A percentile compares a stretch with the other conserved stretches of the same genome.
Conservation (phyloP, 2,797 vertebrate genomes). For the Pempheris klunzingeri region DNA sequence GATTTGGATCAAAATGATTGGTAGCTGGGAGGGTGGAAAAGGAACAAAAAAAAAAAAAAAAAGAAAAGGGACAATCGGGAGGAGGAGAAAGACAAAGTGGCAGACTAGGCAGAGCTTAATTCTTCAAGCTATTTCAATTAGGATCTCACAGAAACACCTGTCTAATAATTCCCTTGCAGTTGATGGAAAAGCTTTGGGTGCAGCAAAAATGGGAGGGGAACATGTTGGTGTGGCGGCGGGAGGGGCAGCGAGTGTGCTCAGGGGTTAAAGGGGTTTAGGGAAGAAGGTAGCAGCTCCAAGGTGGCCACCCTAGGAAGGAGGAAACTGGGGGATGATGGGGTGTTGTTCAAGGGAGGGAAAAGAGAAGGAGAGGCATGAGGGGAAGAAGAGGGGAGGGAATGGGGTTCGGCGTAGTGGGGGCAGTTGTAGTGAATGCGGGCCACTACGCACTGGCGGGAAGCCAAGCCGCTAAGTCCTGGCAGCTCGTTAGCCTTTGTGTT, state of each 20-base stretch:
- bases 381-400: slow-evolving; percentile 14
- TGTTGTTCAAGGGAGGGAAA: slow-evolving; percentile 28
- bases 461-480: slow-evolving; percentile 86
- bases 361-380: slow-evolving; percentile 12
- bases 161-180: slow-evolving; percentile 24
- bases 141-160: slow-evolving; percentile 23
- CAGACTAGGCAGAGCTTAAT: slow-evolving; percentile 3
- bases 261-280: neutral
- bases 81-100: slow-evolving; percentile 14
- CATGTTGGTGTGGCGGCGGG: neutral
- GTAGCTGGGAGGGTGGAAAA: slow-evolving; percentile 29
- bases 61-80: neutral
- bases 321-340: slow-evolving; percentile 29
- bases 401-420: slow-evolving; percentile 10
- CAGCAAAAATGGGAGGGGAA: neutral
- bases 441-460: slow-evolving; percentile 79
- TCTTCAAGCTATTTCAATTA: slow-evolving; percentile 31
- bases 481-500: slow-evolving; percentile 89
- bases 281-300: slow-evolving; percentile 1
- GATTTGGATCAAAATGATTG: slow-evolving; percentile 67
- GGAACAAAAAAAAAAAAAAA: neutral
- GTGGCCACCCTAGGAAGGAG: slow-evolving; percentile 13
- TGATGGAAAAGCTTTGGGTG: neutral
- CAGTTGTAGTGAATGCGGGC: slow-evolving; percentile 77
- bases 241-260: neutral